Conservation (phyloP, 1,140 invertebrate species). For the Drosophila triauraria region DNA sequence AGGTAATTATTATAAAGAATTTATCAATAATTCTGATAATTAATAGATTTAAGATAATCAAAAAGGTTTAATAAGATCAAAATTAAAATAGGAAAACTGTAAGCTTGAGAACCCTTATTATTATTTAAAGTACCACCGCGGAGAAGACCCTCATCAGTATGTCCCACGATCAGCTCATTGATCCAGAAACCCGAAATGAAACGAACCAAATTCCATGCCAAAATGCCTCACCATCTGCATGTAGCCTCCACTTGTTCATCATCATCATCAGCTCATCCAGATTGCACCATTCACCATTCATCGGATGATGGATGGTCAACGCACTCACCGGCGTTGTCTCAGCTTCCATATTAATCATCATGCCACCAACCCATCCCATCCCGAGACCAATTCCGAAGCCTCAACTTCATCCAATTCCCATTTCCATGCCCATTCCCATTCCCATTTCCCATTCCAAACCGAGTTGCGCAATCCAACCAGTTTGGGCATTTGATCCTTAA, state of each 20-base stretch:
- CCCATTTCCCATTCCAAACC: conserved; percentile 26
- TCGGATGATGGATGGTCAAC: conserved; percentile 37
- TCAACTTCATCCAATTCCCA: conserved; percentile 28
- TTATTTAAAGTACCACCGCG: not conserved
- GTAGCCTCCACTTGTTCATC: not conserved
- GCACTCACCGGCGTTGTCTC: conserved; percentile 3
- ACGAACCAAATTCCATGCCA: no score
- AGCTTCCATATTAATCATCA: conserved; percentile 21
- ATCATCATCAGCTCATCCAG: not conserved
- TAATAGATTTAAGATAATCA: no score
- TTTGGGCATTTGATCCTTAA: conserved; percentile 52
- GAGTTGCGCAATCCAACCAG: conserved; percentile 43
- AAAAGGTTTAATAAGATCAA: not conserved
- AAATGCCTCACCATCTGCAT: conserved; percentile 1
- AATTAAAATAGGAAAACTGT: no score
- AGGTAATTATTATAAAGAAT: not conserved
- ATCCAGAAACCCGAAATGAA: conserved; percentile 2
- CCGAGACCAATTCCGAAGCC: conserved; percentile 3
- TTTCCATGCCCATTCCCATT: conserved; percentile 11
- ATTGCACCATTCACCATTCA: conserved; percentile 22
- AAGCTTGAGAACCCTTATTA: not conserved
- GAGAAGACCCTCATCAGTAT: not conserved
- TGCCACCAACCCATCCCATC: conserved; percentile 8
- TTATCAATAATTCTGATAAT: no score
- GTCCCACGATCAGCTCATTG: not conserved